Evolutionary conservation across 1,140 invertebrate genomes (phyloP), one percentile per base, ranked within the genome.

Genomic region (Nephotettix cincticeps): DNA sequence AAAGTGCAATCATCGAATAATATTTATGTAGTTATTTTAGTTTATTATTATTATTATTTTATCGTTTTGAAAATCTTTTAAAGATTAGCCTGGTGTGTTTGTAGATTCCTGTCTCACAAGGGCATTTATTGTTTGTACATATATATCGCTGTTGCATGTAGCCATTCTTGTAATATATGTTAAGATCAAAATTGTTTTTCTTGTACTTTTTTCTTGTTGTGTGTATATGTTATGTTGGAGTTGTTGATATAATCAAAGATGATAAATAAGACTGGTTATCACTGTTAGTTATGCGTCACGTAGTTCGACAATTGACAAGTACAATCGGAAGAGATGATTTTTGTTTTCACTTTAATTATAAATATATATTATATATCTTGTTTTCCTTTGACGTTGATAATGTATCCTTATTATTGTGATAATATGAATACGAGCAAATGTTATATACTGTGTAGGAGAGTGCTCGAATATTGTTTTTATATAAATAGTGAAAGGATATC

Each of bases 261-360:
- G 54, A 70, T 70, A 63, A 61, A 70, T 70, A 70, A 70, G 69
- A 70, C 69, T 70, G 69, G 69, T 70, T 70, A 36, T 63, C 36
- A 56, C 47, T 70, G 69, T 71, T 71, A 71, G 40, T 58, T 70
- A 30, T 67, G 65, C 51, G 65, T 71, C 70, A 71, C 43, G 45
- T 66, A 51, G 45, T 67, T 43, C 30, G 36, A 43, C 64, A 27
- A 2, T 61, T 23, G 21, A 61, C 27, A 28, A 61, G 56, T 61
- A 61, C 56, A 61, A 61, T 61, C 23, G 56, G 27, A 61, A 61
- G 27, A 61, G 56, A 61, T 61, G 56, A 61, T 61, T 61, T 51
- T 61, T 61, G 56, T 61, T 61, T 51, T 61, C 56, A 61, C 56
- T 61, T 61, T 29, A 61, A 61, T 25, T 61, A 61, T 61, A 61